Conservation (phyloP, 1,140 invertebrate species). For the Lamellibrachia luymesi region DNA sequence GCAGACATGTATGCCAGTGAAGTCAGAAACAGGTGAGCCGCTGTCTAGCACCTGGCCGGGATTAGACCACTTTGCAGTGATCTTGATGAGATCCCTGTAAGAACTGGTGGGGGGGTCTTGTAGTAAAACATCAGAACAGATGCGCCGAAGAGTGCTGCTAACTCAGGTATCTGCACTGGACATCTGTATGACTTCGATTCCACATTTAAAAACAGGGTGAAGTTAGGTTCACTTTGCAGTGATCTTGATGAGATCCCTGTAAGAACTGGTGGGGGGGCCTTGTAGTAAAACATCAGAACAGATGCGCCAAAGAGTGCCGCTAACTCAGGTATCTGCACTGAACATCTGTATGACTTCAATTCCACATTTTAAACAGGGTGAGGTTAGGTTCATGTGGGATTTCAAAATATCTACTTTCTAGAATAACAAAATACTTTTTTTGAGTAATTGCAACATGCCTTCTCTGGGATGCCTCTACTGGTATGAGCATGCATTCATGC, state of each 20-base stretch:
- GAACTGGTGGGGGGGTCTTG: conserved; percentile 25
- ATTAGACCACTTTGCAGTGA: background rate
- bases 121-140: conserved; percentile 6
- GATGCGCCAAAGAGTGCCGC: background rate
- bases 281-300: conserved; percentile 10
- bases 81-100: conserved; percentile 16
- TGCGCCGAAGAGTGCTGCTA: background rate
- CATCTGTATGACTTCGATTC: background rate
- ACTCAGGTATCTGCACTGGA: background rate
- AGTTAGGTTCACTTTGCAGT: background rate
- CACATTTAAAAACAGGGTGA: no score
- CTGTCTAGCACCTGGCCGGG: no score
- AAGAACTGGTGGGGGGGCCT: conserved; percentile 25
- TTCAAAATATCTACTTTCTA: background rate
- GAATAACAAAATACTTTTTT: background rate
- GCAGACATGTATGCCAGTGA: no score
- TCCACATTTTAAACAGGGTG: background rate
- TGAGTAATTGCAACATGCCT: no score
- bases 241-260: conserved; percentile 13
- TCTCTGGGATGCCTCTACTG: no score
- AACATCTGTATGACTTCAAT: background rate
- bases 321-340: background rate
- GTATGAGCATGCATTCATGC: background rate
- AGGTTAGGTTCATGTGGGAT: no score
- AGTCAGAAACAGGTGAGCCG: no score